Conservation (phyloP, 2,113 vertebrate species). For the Euleptes europaea region DNA sequence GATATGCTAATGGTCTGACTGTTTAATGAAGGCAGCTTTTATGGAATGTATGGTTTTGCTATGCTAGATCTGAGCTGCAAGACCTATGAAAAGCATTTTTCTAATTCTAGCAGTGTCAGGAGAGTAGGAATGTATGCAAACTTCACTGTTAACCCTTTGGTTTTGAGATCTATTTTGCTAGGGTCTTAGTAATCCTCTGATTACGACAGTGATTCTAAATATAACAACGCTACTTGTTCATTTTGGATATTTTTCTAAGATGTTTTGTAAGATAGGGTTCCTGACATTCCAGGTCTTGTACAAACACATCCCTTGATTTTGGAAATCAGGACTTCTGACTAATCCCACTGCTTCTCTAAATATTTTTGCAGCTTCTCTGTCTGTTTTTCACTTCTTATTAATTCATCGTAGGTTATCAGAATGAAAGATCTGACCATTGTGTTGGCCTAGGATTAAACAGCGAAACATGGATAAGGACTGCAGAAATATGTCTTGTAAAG, state of each 20-base stretch:
- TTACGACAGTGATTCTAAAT: neutral
- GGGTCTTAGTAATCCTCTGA: neutral
- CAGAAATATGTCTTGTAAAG: neutral
- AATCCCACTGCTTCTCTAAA: neutral
- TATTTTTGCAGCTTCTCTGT: neutral
- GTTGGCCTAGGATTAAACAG: neutral
- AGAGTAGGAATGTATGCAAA: neutral
- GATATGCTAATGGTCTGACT: no score
- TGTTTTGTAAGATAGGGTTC: constrained; percentile 27
- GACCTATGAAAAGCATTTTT: neutral
- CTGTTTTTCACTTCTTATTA: neutral
- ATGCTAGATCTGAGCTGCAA: constrained; percentile 2
- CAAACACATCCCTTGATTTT: constrained; percentile 29
- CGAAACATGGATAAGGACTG: neutral
- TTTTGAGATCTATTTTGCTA: neutral
- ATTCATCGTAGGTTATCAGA: neutral
- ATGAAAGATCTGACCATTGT: neutral
- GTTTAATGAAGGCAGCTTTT: no score
- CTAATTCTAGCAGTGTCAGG: neutral
- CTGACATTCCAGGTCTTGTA: constrained; percentile 30
- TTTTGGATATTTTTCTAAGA: constrained; percentile 34
- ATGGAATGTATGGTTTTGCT: neutral
- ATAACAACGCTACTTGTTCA: neutral
- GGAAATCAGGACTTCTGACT: constrained; percentile 10
- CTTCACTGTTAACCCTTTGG: neutral